These are phyloP conservation scores for Parus major DNA, from an alignment of 2,113 vertebrate genomes.

Conservation along the genomic window DNA sequence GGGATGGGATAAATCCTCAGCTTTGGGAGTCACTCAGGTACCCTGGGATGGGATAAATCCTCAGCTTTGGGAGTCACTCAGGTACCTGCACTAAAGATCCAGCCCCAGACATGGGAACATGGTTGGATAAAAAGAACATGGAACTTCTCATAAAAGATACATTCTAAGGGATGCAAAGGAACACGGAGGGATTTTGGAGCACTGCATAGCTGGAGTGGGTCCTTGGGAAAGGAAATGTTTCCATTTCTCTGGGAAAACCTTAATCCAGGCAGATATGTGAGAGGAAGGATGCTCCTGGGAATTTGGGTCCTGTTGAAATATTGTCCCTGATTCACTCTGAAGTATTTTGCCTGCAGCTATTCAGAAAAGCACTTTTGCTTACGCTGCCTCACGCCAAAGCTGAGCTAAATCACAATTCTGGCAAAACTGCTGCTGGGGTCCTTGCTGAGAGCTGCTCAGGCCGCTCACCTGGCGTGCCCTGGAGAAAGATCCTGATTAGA, in stretches of 20 bases:
- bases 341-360: neutral
- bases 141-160: accelerated
- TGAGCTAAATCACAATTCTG: neutral
- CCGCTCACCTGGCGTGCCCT: neutral
- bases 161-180: no score
- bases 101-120: accelerated
- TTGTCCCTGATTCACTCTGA: neutral
- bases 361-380: neutral
- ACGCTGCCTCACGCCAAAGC: neutral
- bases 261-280: neutral
- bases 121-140: neutral
- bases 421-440: neutral
- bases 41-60: neutral
- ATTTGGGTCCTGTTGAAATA: neutral
- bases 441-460: neutral
- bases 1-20: neutral
- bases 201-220: no score
- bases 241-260: neutral
- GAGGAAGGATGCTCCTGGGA: neutral
- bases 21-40: no score
- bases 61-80: no score
- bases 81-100: no score
- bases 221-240: neutral
- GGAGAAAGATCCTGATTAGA: neutral
- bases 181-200: accelerated